phyloP scores from a whole-genome alignment of 2,888 invertebrate genomes.

The Euzetes globulus region DNA sequence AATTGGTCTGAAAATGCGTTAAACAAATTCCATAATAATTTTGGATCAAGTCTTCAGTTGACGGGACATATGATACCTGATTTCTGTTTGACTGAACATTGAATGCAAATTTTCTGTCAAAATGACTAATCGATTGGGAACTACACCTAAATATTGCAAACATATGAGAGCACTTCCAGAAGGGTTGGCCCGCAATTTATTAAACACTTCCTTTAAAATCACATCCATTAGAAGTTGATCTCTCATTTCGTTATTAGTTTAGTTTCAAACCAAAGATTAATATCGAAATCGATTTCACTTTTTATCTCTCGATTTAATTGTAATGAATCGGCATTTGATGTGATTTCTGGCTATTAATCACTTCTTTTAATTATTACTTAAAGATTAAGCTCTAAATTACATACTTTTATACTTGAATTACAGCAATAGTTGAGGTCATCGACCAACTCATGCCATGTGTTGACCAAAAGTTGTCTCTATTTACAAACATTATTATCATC shows the following conservation, averaged over 20 bases:
- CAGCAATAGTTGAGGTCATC: slow-evolving; percentile 1
- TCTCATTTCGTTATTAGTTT: not conserved
- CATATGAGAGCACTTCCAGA: not conserved
- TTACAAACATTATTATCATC: slow-evolving; percentile 18
- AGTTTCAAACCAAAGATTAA: not conserved
- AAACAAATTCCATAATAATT: no score
- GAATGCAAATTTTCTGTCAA: slow-evolving; percentile 15
- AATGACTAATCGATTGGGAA: slow-evolving; percentile 20
- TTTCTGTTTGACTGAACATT: no score
- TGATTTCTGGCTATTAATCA: no score
- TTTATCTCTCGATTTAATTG: not conserved
- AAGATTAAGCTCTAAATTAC: not conserved
- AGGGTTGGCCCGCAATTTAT: not conserved
- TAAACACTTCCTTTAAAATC: not conserved
- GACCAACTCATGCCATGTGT: slow-evolving; percentile 17
- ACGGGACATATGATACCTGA: no score
- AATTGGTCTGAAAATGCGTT: no score
- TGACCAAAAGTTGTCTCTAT: slow-evolving; percentile 23
- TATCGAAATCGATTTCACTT: not conserved
- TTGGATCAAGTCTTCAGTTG: no score
- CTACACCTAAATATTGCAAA: slow-evolving; percentile 1
- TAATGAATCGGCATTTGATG: no score
- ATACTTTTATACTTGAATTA: not conserved
- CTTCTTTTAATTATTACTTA: not conserved
- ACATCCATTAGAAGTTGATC: not conserved